Evolutionary conservation across 2,113 vertebrate species (phyloP).

Genomic region (Excalfactoria chinensis): DNA sequence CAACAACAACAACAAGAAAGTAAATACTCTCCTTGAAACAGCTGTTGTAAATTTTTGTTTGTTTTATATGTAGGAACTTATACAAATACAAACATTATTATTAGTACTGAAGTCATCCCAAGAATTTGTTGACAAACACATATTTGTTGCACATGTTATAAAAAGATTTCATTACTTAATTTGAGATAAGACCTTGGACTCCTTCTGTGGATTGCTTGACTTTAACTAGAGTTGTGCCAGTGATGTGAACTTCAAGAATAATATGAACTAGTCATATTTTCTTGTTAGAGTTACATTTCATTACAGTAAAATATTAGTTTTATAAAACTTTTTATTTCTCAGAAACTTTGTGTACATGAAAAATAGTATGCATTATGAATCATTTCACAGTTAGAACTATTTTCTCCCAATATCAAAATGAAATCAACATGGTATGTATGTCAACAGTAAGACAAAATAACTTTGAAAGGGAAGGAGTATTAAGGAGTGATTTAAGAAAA

Average conservation of each 20-base stretch:
- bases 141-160: not conserved
- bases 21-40: not conserved
- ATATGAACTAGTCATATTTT: not conserved
- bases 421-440: slow-evolving; percentile 50
- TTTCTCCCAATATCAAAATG: slow-evolving; percentile 23
- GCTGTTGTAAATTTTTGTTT: not conserved
- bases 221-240: not conserved
- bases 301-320: not conserved
- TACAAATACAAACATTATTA: not conserved
- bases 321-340: not conserved
- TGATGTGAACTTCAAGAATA: not conserved
- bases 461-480: not conserved
- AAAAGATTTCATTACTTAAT: not conserved
- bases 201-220: not conserved
- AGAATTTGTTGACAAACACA: not conserved
- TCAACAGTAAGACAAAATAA: slow-evolving; percentile 37
- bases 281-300: not conserved
- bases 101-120: not conserved
- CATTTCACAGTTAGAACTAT: slow-evolving; percentile 28
- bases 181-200: not conserved
- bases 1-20: not conserved
- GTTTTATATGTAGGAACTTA: not conserved
- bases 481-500: not conserved
- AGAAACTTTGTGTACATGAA: slow-evolving; percentile 22
- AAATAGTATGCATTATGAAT: not conserved